Evolutionary conservation across 1,140 invertebrate species (phyloP).

Genomic region (Matsumurasca onukii): DNA sequence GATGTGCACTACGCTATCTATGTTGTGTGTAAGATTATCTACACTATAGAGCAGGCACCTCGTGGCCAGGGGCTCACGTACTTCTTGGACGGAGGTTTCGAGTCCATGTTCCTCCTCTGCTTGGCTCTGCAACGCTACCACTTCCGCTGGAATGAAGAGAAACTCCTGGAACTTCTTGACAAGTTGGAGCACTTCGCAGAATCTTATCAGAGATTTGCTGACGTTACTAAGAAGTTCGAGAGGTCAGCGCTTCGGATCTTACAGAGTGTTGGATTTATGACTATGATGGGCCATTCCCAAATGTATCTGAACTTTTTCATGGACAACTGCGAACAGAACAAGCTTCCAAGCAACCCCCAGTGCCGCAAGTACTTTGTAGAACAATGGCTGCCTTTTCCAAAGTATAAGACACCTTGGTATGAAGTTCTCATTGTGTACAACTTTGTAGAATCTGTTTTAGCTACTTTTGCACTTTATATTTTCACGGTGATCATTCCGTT

Average conservation of each 20-base stretch:
- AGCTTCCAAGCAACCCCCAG: neutral
- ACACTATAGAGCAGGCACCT: neutral
- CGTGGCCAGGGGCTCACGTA: neutral
- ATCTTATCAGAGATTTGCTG: neutral
- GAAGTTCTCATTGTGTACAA: neutral
- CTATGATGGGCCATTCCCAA: neutral
- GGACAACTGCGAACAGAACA: neutral
- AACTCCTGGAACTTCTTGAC: neutral
- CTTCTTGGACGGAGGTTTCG: neutral
- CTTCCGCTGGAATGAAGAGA: neutral
- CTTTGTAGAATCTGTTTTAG: neutral
- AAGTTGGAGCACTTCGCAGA: neutral
- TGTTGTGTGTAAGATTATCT: neutral
- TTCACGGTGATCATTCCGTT: neutral
- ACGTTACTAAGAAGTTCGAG: neutral
- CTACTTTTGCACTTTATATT: neutral
- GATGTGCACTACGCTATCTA: neutral
- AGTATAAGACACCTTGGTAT: neutral
- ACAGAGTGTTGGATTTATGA: neutral
- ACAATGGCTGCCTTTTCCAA: neutral
- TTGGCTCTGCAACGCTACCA: neutral
- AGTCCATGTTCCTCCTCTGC: neutral
- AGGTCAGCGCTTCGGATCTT: neutral
- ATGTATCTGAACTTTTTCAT: neutral
- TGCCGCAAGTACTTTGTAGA: neutral